A percentile compares a stretch with the other conserved stretches of the same genome.
Evolutionary conservation across 2,113 vertebrate genomes (phyloP).

Genomic region (Megaptera novaeangliae): DNA sequence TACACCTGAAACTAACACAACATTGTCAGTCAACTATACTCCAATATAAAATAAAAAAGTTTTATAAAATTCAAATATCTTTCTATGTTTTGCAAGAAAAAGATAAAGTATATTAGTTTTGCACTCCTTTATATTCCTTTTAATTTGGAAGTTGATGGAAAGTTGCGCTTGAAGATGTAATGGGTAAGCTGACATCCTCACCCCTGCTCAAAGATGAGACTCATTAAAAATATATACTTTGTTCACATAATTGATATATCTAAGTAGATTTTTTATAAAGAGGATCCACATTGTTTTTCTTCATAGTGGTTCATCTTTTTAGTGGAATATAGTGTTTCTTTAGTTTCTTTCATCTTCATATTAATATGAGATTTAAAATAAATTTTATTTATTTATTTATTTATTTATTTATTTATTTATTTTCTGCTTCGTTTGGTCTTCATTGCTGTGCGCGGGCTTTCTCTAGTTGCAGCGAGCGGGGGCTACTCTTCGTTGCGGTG

Average conservation of each 20-base stretch:
- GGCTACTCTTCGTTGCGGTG: too few species aligned
- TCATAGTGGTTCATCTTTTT: background rate
- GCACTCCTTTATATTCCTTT: background rate
- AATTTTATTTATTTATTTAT: too few species aligned
- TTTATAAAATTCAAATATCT: background rate
- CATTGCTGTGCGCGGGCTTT: too few species aligned
- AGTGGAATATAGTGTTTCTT: background rate
- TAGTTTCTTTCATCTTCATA: background rate
- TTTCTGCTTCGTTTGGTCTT: too few species aligned
- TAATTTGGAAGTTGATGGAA: background rate
- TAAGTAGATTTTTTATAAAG: background rate
- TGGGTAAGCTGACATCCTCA: background rate
- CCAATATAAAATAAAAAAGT: background rate
- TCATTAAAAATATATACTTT: background rate
- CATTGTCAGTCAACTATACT: background rate
- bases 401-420: too few species aligned
- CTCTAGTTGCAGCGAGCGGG: too few species aligned
- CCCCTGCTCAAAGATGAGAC: background rate
- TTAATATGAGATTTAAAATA: background rate
- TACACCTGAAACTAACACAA: background rate
- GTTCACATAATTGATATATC: background rate
- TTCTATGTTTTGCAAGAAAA: background rate
- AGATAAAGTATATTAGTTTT: background rate
- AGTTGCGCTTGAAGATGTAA: background rate
- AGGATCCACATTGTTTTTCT: background rate